Evolutionary conservation across 2,797 vertebrate genomes (phyloP), one percentile per base, ranked within the genome.

Genomic region (Tapirus indicus): DNA sequence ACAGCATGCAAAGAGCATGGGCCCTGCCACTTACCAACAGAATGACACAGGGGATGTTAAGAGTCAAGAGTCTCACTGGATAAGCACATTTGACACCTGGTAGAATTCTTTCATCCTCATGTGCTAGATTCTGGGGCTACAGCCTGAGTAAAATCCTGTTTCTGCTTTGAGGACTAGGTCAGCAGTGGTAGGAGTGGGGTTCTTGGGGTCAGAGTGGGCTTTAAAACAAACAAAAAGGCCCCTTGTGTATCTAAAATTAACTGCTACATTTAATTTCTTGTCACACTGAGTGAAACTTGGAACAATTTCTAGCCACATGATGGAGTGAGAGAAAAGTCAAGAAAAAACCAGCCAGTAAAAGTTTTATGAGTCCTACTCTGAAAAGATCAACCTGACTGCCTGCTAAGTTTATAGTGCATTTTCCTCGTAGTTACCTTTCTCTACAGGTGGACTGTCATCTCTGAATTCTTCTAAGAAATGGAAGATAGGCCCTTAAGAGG

Each of bases 381-480:
- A 64, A 78, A 88, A 23, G 74, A 27, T 77, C 38, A 44, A 41
- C 18, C 11, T n/a, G 12, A 29, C 29, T 0, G 13, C 0, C 0
- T 9, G 8, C 21, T 7, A 10, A 11, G 44, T 60, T 85, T 92
- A 78, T 58, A 21, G 44, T 4, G 2, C 44, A 0, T 16, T 20
- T 75, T 79, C 90, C 86, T 68, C 5, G 8, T 6, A 60, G 80
- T 32, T 92, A 7, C n/a, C 25, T 71, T 82, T 75, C 75, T 75
- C n/a, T n/a, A 21, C 32, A 83, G 32, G 83, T 47, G 0, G 0
- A 91, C 29, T 44, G 23, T 32, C 56, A 35, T 0, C 6, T 66
- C 54, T 0, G 18, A 54, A 35, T 29, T n/a, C 29, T 21, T 86
- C 72, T 79, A 25, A 58, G 93, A 82, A 82, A 62, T 32, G 7